These are phyloP conservation scores for Drosophila yakuba DNA, from an alignment of 1,140 invertebrate species.

Conservation along the genomic window DNA sequence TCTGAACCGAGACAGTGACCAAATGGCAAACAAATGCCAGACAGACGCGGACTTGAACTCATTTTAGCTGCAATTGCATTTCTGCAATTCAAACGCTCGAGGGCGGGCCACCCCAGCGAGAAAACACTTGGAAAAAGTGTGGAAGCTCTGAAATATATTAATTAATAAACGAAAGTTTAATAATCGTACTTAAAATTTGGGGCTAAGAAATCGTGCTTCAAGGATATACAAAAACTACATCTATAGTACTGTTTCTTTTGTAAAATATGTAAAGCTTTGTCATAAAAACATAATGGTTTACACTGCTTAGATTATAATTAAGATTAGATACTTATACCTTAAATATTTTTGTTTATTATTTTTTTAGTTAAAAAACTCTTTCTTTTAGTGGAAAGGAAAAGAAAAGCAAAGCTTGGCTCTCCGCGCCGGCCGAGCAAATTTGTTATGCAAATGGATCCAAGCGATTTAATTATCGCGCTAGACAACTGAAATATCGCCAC, in stretches of 20 bases:
- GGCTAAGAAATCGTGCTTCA: background rate
- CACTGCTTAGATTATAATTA: too few species aligned
- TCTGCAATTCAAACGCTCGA: conserved; percentile 7
- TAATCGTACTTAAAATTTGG: too few species aligned
- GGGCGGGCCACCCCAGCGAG: conserved; percentile 20
- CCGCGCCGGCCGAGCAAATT: conserved; percentile 51
- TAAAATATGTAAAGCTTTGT: too few species aligned
- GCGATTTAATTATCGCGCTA: conserved; percentile 83
- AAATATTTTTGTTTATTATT: background rate
- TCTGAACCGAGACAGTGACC: conserved; percentile 40
- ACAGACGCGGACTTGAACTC: conserved; percentile 71
- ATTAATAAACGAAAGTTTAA: too few species aligned
- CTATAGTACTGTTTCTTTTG: too few species aligned
- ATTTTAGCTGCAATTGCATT: conserved; percentile 55
- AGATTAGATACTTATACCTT: too few species aligned
- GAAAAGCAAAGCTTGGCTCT: conserved; percentile 5
- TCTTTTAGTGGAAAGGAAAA: conserved; percentile 19
- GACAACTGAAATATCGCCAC: conserved; percentile 82
- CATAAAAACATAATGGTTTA: too few species aligned
- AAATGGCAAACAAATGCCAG: conserved; percentile 68
- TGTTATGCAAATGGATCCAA: conserved; percentile 78
- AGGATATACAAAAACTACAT: background rate
- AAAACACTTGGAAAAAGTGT: conserved; percentile 11
- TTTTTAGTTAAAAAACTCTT: background rate
- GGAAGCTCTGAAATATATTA: too few species aligned